A percentile compares a stretch with the other conserved stretches of the same genome.
These are phyloP conservation scores for Liodrosophila aerea DNA, from an alignment of 2,888 invertebrate genomes.

Conservation along the genomic window DNA sequence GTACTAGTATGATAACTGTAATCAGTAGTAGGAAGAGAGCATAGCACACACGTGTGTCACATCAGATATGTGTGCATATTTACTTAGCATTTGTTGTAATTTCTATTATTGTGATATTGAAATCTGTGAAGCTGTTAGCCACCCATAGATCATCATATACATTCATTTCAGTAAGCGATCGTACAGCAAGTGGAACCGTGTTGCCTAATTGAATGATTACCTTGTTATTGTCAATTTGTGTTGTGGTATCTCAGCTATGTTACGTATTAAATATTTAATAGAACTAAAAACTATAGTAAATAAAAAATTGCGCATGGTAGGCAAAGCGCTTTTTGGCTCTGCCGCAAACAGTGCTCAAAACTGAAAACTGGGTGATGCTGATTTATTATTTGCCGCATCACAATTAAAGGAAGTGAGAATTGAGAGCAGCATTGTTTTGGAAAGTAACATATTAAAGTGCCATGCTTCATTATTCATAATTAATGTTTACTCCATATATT, in stretches of 20 bases:
- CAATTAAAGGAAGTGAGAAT: constrained; percentile 62
- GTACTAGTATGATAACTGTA: constrained; percentile 4
- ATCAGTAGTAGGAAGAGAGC: background rate
- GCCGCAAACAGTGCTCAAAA: constrained; percentile 4
- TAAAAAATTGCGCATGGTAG: constrained; percentile 63
- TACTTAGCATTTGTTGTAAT: constrained; percentile 3
- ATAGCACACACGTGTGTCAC: constrained; percentile 17
- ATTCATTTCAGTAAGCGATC: constrained; percentile 1
- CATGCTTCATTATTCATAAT: background rate
- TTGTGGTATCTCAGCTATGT: constrained; percentile 65
- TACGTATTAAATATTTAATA: constrained; percentile 60
- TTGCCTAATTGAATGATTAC: constrained; percentile 75
- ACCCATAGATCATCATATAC: constrained; percentile 33
- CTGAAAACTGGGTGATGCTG: constrained; percentile 52
- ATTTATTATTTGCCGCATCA: constrained; percentile 53
- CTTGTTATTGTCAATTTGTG: constrained; percentile 73
- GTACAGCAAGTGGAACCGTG: constrained; percentile 34
- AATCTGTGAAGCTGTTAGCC: constrained; percentile 41
- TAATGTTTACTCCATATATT: too few species aligned
- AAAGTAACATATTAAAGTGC: background rate
- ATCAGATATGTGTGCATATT: background rate
- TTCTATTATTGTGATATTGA: constrained; percentile 52
- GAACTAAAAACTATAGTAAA: constrained; percentile 38
- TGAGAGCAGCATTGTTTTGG: constrained; percentile 56
- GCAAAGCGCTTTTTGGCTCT: constrained; percentile 1